Evolutionary conservation across 2,113 vertebrate species (phyloP).

Genomic region (Theristicus caerulescens): DNA sequence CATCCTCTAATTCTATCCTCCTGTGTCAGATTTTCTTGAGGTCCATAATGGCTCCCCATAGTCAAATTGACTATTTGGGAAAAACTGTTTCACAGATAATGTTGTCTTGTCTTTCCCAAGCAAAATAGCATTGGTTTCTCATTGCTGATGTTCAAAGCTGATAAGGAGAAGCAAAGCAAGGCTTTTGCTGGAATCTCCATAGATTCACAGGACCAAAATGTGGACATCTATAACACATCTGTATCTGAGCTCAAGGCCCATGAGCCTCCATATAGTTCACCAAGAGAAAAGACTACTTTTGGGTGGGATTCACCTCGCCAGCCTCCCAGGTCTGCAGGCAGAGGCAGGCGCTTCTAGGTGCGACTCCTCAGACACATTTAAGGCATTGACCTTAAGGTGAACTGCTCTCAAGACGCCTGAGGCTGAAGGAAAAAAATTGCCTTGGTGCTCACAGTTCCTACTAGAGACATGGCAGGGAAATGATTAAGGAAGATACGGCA

Average conservation of each 20-base stretch:
- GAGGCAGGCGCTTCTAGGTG: neutral
- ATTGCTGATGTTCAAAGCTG: neutral
- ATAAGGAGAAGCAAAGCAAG: neutral
- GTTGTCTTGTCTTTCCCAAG: neutral
- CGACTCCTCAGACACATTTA: neutral
- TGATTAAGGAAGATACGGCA: neutral
- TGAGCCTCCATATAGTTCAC: neutral
- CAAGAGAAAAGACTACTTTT: neutral
- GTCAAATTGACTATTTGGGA: neutral
- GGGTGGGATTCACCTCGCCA: neutral
- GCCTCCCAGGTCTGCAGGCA: neutral
- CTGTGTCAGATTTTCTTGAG: neutral
- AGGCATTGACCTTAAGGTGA: neutral
- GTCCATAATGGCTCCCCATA: neutral
- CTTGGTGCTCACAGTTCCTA: neutral
- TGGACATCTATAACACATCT: fast-evolving
- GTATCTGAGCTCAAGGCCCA: neutral
- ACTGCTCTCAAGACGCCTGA: neutral
- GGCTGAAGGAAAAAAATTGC: neutral
- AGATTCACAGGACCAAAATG: neutral
- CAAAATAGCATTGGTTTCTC: neutral
- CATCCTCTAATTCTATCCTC: neutral
- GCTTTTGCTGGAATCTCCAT: neutral
- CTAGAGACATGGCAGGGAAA: neutral
- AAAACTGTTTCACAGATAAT: neutral